Percentiles rank a stretch among this genome's conserved stretches.
phyloP scores from a whole-genome alignment of 2,888 invertebrate species.

The Mystacides longicornis region DNA sequence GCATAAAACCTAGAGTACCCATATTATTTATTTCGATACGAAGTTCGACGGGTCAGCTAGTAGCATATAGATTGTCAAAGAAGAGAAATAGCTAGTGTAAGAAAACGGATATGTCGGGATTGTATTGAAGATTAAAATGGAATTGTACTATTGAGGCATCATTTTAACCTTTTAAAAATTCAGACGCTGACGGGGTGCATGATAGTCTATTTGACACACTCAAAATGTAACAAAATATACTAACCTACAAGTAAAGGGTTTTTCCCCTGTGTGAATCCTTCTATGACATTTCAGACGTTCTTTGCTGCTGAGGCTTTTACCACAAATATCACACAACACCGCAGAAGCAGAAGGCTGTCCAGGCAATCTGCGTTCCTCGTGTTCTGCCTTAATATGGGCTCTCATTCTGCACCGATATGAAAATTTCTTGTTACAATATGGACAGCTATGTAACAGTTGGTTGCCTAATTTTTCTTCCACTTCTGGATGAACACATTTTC shows the following conservation, averaged over 20 bases:
- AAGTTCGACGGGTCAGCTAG: too few species aligned
- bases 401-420: conserved; percentile 27
- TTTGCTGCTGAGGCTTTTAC: conserved; percentile 46
- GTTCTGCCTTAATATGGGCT: conserved; percentile 30
- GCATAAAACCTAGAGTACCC: too few species aligned
- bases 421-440: conserved; percentile 39
- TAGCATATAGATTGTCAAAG: too few species aligned
- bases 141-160: too few species aligned
- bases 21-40: too few species aligned
- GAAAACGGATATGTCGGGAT: too few species aligned
- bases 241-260: conserved; percentile 38
- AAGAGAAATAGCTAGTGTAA: too few species aligned
- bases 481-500: conserved; percentile 44
- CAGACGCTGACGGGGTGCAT: too few species aligned
- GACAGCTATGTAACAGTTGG: conserved; percentile 38
- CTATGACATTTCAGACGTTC: conserved; percentile 49
- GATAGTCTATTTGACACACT: too few species aligned
- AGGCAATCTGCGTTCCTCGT: conserved; percentile 38
- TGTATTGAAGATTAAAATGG: too few species aligned
- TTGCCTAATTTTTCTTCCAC: conserved; percentile 33
- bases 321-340: conserved; percentile 53
- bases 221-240: too few species aligned
- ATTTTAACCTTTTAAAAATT: too few species aligned
- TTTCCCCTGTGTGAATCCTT: conserved; percentile 46
- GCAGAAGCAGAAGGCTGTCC: conserved; percentile 24